Conservation (phyloP, 2,797 vertebrate species). For the Heliangelus exortis region DNA sequence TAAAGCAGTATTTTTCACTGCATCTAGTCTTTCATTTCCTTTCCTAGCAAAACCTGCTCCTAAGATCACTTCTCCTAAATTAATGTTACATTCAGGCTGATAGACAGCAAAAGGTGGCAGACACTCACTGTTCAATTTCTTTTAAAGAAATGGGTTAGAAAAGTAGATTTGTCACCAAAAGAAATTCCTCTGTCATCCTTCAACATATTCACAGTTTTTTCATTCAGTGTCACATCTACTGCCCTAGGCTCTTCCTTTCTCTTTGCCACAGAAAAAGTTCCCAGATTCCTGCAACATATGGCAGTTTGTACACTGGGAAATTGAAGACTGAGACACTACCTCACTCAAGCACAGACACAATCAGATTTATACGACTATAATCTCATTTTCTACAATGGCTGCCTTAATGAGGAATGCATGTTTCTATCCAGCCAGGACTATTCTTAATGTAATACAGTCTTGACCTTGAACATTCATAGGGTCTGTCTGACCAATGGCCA, state of each 20-base stretch:
- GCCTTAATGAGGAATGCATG: constrained; percentile 79
- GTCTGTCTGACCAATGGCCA: constrained; percentile 63
- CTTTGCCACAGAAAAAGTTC: constrained; percentile 70
- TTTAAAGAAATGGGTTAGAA: constrained; percentile 52
- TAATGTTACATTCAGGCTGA: constrained; percentile 52
- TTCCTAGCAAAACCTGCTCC: constrained; percentile 13
- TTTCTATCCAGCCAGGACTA: constrained; percentile 74
- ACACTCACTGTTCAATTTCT: constrained; percentile 43
- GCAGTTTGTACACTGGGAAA: constrained; percentile 73
- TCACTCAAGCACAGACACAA: constrained; percentile 82
- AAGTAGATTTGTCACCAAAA: constrained; percentile 60
- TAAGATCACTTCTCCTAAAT: constrained; percentile 57
- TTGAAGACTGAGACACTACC: constrained; percentile 80
- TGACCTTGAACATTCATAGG: constrained; percentile 81
- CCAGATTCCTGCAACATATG: constrained; percentile 73
- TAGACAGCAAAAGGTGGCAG: constrained; percentile 60
- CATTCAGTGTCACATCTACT: constrained; percentile 55
- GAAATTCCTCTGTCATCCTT: constrained; percentile 75
- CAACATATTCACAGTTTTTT: constrained; percentile 76
- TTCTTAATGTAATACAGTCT: constrained; percentile 75
- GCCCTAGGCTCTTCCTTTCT: constrained; percentile 68
- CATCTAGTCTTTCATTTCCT: constrained; percentile 52
- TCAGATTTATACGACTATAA: constrained; percentile 81
- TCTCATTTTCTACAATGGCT: constrained; percentile 82
- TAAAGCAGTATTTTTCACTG: constrained; percentile 28